A percentile compares a stretch with the other conserved stretches of the same genome.
Conservation (phyloP, 1,140 invertebrate genomes). For the Solenopsis invicta region DNA sequence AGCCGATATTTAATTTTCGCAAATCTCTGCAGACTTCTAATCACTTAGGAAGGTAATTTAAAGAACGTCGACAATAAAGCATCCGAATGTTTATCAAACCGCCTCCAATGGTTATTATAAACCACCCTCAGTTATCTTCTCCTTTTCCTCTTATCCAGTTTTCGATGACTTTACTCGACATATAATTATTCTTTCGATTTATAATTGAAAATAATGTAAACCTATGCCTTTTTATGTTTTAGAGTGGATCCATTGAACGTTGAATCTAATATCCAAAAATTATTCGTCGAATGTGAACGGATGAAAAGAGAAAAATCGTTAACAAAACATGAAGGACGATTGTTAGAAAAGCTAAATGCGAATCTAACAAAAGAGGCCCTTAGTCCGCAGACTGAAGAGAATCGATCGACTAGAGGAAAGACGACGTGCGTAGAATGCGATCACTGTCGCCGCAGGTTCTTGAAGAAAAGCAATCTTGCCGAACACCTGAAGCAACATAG, state of each 20-base stretch:
- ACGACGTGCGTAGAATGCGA: constrained; percentile 64
- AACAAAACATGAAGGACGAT: background rate
- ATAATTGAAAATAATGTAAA: constrained; percentile 41
- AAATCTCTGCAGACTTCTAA: constrained; percentile 35
- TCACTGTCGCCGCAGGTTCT: constrained; percentile 82
- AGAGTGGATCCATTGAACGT: constrained; percentile 72
- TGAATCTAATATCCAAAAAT: constrained; percentile 39
- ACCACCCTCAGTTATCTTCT: background rate
- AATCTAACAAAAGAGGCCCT: background rate
- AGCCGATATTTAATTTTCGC: constrained; percentile 22
- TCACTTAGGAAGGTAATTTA: constrained; percentile 53
- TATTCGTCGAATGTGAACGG: background rate
- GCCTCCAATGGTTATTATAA: constrained; percentile 13
- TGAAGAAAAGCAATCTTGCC: constrained; percentile 83
- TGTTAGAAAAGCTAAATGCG: background rate
- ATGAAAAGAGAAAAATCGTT: background rate
- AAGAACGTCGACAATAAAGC: constrained; percentile 11
- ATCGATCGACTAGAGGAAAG: background rate
- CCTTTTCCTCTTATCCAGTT: too few species aligned
- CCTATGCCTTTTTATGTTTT: constrained; percentile 69
- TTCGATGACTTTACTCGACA: background rate
- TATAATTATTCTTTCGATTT: background rate
- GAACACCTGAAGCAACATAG: constrained; percentile 84
- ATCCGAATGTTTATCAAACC: constrained; percentile 24
- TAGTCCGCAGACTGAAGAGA: background rate